These are phyloP conservation scores for Trinectes maculatus DNA, from an alignment of 2,113 vertebrate species.

Conservation along the genomic window DNA sequence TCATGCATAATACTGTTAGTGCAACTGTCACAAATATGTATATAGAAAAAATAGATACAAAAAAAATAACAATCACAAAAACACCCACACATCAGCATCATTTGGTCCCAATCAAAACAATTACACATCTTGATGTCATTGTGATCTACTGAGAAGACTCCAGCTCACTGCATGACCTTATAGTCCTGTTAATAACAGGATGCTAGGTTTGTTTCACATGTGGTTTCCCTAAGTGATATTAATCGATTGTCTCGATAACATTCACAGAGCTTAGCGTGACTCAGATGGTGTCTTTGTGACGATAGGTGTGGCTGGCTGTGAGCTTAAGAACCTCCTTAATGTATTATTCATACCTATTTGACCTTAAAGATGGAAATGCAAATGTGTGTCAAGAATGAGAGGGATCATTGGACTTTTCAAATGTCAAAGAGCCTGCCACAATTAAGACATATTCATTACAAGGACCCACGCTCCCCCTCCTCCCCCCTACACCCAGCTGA, in stretches of 20 bases:
- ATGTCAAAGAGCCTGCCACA: conserved; percentile 79
- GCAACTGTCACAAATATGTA: conserved; percentile 10
- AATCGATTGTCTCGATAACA: conserved; percentile 78
- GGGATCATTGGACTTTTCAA: conserved; percentile 78
- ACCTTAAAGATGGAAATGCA: conserved; percentile 83
- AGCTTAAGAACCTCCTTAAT: conserved; percentile 76
- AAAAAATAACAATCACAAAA: background rate
- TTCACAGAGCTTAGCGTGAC: conserved; percentile 64
- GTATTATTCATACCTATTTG: conserved; percentile 83
- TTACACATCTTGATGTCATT: background rate
- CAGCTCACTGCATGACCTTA: conserved; percentile 54
- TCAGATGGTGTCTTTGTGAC: conserved; percentile 76
- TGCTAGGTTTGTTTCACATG: conserved; percentile 45
- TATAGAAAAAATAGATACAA: conserved; percentile 3
- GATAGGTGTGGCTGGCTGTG: conserved; percentile 73
- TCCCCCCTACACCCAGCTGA: conserved; percentile 62
- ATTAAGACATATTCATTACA: conserved; percentile 83
- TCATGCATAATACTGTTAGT: conserved; percentile 40
- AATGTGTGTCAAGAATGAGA: conserved; percentile 75
- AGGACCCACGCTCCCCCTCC: conserved; percentile 60
- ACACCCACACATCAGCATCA: background rate
- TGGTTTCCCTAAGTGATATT: conserved; percentile 66
- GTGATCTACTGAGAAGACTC: conserved; percentile 4
- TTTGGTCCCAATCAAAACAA: background rate
- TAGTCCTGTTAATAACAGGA: conserved; percentile 61